These are phyloP conservation scores for Choloepus didactylus DNA, from an alignment of 2,797 vertebrate genomes.

Conservation along the genomic window DNA sequence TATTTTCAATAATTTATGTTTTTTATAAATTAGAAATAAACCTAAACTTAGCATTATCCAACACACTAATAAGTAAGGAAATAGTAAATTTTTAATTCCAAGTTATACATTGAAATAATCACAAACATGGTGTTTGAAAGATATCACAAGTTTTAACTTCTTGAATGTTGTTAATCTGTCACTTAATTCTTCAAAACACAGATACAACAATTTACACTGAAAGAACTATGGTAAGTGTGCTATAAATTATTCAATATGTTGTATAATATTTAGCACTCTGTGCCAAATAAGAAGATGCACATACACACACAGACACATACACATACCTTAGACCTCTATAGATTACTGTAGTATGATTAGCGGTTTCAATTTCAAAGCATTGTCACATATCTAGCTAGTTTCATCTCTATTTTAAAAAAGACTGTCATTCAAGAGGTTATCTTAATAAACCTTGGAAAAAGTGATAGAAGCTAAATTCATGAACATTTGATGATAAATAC, in stretches of 20 bases:
- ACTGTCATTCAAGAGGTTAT: constrained; percentile 65
- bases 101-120: background rate
- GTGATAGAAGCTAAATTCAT: constrained; percentile 45
- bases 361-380: background rate
- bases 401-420: background rate
- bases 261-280: background rate
- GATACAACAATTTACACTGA: background rate
- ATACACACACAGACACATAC: background rate
- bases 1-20: background rate
- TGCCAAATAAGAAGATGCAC: background rate
- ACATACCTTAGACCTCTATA: background rate
- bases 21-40: background rate
- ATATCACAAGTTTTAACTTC: background rate
- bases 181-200: constrained; percentile 41
- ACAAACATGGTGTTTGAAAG: background rate
- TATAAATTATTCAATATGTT: background rate
- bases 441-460: constrained; percentile 64
- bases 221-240: background rate
- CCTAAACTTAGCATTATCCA: fast-evolving
- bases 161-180: background rate
- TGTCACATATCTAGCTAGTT: background rate
- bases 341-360: background rate
- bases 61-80: background rate
- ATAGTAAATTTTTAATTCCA: constrained; percentile 7
- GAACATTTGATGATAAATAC: constrained; percentile 66